These are phyloP conservation scores for Priocnemis perturbator DNA, from an alignment of 2,888 invertebrate species.

Conservation along the genomic window DNA sequence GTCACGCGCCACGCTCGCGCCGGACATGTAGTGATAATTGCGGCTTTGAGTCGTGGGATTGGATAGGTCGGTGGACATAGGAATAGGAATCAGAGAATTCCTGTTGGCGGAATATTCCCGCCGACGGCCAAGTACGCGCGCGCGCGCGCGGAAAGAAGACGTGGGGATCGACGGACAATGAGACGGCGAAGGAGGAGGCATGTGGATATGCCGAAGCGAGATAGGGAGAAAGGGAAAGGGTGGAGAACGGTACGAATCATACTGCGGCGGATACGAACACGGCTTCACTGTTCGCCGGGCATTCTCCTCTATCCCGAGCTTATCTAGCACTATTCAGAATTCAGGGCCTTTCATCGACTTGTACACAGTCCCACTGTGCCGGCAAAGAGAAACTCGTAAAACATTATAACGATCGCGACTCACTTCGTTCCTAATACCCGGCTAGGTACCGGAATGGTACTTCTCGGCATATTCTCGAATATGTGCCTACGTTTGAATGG, in stretches of 20 bases:
- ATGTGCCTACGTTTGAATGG: not conserved
- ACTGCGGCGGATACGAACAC: slow-evolving; percentile 11
- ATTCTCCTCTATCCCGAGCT: slow-evolving; percentile 28
- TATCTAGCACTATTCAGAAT: slow-evolving; percentile 38
- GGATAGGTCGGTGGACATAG: not conserved
- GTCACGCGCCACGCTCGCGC: slow-evolving; percentile 36
- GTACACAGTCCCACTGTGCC: slow-evolving; percentile 13
- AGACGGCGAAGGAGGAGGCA: not conserved
- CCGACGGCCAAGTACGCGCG: not conserved
- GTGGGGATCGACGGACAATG: not conserved
- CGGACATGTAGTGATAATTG: slow-evolving; percentile 64
- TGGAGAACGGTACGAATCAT: not conserved
- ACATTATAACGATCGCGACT: slow-evolving; percentile 36
- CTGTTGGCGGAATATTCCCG: not conserved
- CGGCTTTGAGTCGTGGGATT: slow-evolving; percentile 39
- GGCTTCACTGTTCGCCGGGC: slow-evolving; percentile 20
- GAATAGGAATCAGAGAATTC: not conserved
- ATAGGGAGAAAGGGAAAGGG: not conserved
- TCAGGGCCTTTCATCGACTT: slow-evolving; percentile 21
- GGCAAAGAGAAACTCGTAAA: slow-evolving; percentile 35
- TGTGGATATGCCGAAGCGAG: no score
- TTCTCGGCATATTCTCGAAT: not conserved
- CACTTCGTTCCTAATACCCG: slow-evolving; percentile 37
- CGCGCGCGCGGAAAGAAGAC: not conserved
- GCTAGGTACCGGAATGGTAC: not conserved